Base-by-base conservation (phyloP, 2,113 vertebrate species). In the Symphodus melops region DNA sequence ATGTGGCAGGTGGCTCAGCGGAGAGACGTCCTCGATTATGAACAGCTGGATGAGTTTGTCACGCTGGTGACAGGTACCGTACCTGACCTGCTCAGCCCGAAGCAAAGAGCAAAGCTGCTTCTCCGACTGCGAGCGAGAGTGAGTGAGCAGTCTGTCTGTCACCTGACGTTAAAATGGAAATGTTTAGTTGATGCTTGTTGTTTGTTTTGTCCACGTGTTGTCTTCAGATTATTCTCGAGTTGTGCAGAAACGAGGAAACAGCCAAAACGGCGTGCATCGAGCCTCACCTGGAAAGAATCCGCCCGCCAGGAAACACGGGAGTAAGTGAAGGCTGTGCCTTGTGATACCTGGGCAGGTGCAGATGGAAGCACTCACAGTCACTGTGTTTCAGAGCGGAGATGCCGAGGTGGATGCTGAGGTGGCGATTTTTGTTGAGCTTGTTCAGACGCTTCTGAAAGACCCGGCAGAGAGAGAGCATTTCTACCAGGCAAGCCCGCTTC, bases 71-170 rank as follows among this genome's bases (percentile, higher is more conserved):
- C 86, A 0, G 75, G 67, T 1, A 85, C 89, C 0, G 93, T 90
- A 0, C 94, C 95, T 0, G 92, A 92, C 17, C 72, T 95, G 81
- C 91, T 95, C 37, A 83, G 64, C 42, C 91, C 89, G 17, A 92
- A 91, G 46, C 94, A 95, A 53, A 72, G 91, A 8, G 92, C 88
- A 25, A 93, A 92, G 36, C 88, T 95, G 37, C 92, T 91, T 16
- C 83, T 95, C 60, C 89, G 90, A 0, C 87, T 95, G 56, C 85
- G 92, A 75, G 92, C 93, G 2, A 93, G 86, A 91, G 95, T 95
- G 87, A 77, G 89, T 76, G 25, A 8, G 39, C 1, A 25, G 25
- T 4, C n/a, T n/a, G 10, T 36, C 13, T 39, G 25, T 41, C 0
- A 3, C 5, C 0, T 55, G 36, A 28, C n/a, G 8, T 21, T 3